A percentile compares a stretch with the other conserved stretches of the same genome.
phyloP scores from a whole-genome alignment of 2,113 vertebrate species.

The Chamaea fasciata region DNA sequence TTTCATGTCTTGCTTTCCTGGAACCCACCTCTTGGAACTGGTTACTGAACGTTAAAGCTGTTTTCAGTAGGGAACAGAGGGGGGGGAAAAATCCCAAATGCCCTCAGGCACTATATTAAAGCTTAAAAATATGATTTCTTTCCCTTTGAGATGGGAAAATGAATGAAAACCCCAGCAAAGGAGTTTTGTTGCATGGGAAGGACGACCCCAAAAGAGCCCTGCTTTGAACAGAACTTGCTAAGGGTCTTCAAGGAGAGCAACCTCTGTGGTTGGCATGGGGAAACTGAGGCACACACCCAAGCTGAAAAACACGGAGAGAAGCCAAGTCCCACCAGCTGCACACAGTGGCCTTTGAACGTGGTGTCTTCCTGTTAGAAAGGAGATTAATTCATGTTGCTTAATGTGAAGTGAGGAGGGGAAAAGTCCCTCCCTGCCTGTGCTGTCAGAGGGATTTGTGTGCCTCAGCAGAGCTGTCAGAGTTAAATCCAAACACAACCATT shows the following conservation, averaged over 20 bases:
- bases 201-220: background rate
- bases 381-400: background rate
- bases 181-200: background rate
- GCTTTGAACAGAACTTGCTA: background rate
- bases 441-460: background rate
- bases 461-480: conserved; percentile 6
- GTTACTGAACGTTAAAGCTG: background rate
- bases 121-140: background rate
- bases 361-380: background rate
- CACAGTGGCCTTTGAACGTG: rapidly evolving
- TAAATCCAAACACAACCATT: background rate
- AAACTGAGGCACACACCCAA: background rate
- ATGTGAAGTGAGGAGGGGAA: background rate
- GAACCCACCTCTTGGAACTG: background rate
- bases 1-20: background rate
- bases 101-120: background rate
- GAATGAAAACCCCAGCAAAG: background rate
- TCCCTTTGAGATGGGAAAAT: background rate
- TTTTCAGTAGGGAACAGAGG: background rate
- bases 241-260: background rate
- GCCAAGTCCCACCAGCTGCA: background rate
- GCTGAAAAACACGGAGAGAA: background rate
- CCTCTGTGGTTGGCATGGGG: background rate
- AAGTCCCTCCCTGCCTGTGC: background rate
- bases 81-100: background rate